Percentiles rank a stretch among this genome's conserved stretches.
phyloP scores from a whole-genome alignment of 2,113 vertebrate species.

The Phalacrocorax carbo region DNA sequence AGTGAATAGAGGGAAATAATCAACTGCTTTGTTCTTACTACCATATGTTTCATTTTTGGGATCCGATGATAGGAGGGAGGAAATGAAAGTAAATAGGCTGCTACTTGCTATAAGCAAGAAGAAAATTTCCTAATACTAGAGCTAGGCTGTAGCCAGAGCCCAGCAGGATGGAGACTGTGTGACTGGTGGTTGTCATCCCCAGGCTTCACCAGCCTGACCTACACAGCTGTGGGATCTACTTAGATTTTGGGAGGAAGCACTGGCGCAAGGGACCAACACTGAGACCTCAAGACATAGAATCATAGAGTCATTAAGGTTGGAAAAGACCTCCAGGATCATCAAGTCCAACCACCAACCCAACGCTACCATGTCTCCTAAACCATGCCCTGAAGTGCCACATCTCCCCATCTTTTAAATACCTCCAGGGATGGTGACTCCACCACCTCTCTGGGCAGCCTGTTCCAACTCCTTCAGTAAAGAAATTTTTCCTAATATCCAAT shows the following conservation, averaged over 20 bases:
- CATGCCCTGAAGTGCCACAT: no score
- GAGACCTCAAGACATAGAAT: background rate
- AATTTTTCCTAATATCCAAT: no score
- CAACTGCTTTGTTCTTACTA: background rate
- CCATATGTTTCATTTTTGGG: background rate
- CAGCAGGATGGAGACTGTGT: background rate
- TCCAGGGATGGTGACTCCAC: no score
- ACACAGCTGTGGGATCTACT: background rate
- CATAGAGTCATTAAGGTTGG: no score
- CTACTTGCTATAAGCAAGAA: constrained; percentile 19
- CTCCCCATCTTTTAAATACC: no score
- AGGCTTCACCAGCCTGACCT: background rate
- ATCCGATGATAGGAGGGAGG: background rate
- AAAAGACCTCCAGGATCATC: no score
- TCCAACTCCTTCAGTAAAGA: no score
- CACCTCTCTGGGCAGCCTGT: no score
- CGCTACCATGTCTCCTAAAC: no score
- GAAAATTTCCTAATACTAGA: constrained; percentile 49
- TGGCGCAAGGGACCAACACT: background rate
- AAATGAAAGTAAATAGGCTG: background rate
- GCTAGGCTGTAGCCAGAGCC: background rate
- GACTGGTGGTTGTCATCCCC: background rate
- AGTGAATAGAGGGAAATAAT: background rate
- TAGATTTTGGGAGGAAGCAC: background rate
- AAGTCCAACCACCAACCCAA: no score